Evolutionary conservation across 2,797 vertebrate species (phyloP), one percentile per base, ranked within the genome.

Genomic region (Pangasius djambal): DNA sequence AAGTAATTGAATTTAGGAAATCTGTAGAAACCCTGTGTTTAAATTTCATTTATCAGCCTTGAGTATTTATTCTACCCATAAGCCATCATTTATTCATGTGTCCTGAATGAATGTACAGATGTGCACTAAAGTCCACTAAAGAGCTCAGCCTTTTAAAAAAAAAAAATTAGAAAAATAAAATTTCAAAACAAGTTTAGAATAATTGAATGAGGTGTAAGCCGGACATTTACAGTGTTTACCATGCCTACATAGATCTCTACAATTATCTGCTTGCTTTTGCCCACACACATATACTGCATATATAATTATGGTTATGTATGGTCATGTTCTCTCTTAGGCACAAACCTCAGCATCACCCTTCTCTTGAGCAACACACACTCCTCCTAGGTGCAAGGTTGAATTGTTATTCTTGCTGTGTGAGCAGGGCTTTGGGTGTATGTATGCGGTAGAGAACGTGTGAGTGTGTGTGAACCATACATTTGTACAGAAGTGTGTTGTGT

Each of bases 251-350:
- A 48, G 84, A 83, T 20, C 88, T 90, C 89, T 77, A 81, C 89
- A 92, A 91, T 92, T 92, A 88, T 91, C 31, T 85, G 86, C 87
- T 86, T 92, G 90, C 92, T 93, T 92, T 86, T 89, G 93, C 93
- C 94, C 93, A 83, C 94, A 94, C 92, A 91, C 93, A 95, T 95
- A 69, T 95, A 95, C 92, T 70, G 92, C 92, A 93, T 91, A 88
- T 96, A 92, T 96, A 96, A 96, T 96, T 96, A 95, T 94, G 87
- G 91, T 90, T 7, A 92, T 90, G 93, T 94, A 93, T 92, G 95
- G 95, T 95, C 95, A 94, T 95, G 95, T 96, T 93, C 91, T 91
- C 93, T 89, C 77, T 84, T 91, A 91, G 86, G 89, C 88, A 91
- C 84, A 95, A 96, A 96, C 95, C 95, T 95, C 95, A 96, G 94